These are phyloP conservation scores for Metellina segmentata DNA, from an alignment of 2,888 invertebrate species.

Conservation along the genomic window DNA sequence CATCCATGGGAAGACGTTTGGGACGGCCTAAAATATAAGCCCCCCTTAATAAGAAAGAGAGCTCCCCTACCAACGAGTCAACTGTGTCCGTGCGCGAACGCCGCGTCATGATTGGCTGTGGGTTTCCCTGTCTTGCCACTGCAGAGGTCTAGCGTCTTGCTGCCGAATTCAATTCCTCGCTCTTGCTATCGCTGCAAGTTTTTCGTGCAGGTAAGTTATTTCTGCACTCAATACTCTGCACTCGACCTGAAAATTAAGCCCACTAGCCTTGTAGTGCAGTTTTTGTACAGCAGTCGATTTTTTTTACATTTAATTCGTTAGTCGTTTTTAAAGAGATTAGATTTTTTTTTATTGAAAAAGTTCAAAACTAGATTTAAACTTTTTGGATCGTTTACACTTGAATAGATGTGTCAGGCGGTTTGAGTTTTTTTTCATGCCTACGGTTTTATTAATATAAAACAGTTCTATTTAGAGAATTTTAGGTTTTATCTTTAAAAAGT, in stretches of 20 bases:
- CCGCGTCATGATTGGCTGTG: conserved; percentile 50
- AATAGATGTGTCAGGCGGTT: too few relatives aligned
- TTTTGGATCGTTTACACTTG: too few relatives aligned
- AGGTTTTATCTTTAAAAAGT: too few relatives aligned
- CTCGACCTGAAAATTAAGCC: neutral
- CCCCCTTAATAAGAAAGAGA: conserved; percentile 26
- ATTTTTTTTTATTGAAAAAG: too few relatives aligned
- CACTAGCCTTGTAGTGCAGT: too few relatives aligned
- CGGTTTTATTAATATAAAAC: too few relatives aligned
- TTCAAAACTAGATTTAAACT: too few relatives aligned
- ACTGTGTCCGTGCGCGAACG: conserved; percentile 51
- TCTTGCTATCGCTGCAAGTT: conserved; percentile 29
- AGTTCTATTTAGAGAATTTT: too few relatives aligned
- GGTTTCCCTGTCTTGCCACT: conserved; percentile 25
- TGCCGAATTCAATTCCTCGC: conserved; percentile 54
- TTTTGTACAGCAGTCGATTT: too few relatives aligned
- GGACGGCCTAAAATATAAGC: conserved; percentile 23
- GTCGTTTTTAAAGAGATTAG: too few relatives aligned
- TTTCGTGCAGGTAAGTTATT: conserved; percentile 30
- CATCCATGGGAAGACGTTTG: neutral
- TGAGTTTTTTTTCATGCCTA: too few relatives aligned
- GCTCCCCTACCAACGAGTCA: conserved; percentile 5
- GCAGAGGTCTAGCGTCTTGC: conserved; percentile 65
- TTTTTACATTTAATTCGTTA: too few relatives aligned
- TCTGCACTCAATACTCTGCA: conserved; percentile 1